Evolutionary conservation across 2,113 vertebrate species (phyloP), one percentile per base, ranked within the genome.

Genomic region (Anguilla japonica): DNA sequence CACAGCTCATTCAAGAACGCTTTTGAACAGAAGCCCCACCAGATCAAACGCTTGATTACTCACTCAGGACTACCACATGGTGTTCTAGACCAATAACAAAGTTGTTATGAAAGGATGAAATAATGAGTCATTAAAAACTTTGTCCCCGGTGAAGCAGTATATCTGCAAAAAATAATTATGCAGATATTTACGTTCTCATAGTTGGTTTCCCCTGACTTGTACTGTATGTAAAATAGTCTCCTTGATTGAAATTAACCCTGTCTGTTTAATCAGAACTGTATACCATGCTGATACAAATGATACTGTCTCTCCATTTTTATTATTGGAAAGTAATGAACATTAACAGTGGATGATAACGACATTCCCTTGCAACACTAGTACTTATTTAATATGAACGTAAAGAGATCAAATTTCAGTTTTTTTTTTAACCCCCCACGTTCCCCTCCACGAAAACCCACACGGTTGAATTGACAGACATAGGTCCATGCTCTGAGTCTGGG

Each of bases 1-100:
- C 79, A 67, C 56, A 22, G 41, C 79, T 86, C 79, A 86, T 86
- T 63, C 79, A 86, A 43, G 46, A 50, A 86, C 79, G 22, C 40
- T 79, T 80, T 86, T 67, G 29, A 67, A 60, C 56, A 29, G 57
- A 75, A 81, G 50, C 79, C 5, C 75, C 20, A 81, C 40, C 56
- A 34, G 53, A 82, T 79, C 85, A 86, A 79, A 63, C 39, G 20
- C 79, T 79, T 79, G 14, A 22, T 80, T 80, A 29, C 41, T 22
- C 41, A 7, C 79, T 41, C 41, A 80, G 20, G 29, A 20, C 13
- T 41, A 41, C 18, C 34, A 22, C 79, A 41, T 41, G 15, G 79
- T 80, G 20, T 80, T 79, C 34, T 20, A 20, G 20, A 41, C 2
- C 40, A 18, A 40, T 41, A 20, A 6, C 41, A 80, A 41, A 79